These are phyloP conservation scores for Myrmecophaga tridactyla DNA, from an alignment of 2,113 vertebrate species.

Conservation along the genomic window DNA sequence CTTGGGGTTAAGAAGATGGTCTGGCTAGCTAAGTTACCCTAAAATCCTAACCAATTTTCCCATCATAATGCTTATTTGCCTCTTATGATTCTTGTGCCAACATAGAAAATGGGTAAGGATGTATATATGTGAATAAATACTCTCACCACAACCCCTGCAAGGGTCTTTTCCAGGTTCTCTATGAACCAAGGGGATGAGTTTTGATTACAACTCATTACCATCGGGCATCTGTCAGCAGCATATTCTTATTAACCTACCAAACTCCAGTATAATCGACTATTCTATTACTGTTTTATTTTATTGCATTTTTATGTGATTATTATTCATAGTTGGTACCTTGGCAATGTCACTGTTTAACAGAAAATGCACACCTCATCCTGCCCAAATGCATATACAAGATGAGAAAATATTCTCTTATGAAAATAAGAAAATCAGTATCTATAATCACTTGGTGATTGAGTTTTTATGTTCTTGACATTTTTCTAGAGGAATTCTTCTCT, in stretches of 20 bases:
- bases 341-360: not conserved
- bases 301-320: not conserved
- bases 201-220: not conserved
- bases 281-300: not conserved
- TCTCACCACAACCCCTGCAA: rapidly evolving
- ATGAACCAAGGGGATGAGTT: not conserved
- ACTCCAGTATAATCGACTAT: not conserved
- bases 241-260: not conserved
- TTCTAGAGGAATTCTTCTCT: constrained; percentile 52
- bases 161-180: not conserved
- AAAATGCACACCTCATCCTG: not conserved
- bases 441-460: constrained; percentile 41
- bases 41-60: not conserved
- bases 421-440: not conserved
- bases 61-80: not conserved
- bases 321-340: not conserved
- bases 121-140: not conserved
- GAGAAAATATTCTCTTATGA: constrained; percentile 1
- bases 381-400: not conserved
- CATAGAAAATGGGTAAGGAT: not conserved
- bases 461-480: constrained; percentile 58
- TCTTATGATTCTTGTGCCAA: not conserved
- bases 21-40: not conserved
- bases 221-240: not conserved
- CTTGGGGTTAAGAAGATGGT: not conserved